Base-by-base conservation (phyloP, 2,797 vertebrate species). In the Galago senegalensis region DNA sequence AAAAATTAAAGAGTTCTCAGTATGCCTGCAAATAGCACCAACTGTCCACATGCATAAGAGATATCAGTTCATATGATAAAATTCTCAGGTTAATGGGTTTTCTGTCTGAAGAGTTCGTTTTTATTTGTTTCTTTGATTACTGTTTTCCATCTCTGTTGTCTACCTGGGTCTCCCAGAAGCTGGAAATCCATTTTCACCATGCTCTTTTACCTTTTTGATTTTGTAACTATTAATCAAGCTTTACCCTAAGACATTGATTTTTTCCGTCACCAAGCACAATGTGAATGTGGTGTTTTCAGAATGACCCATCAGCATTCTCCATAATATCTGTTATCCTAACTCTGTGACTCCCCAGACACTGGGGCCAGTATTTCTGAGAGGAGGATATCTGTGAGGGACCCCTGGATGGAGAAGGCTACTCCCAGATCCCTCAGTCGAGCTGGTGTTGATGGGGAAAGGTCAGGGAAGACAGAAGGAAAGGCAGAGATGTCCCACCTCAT, bases 91-190 rank as follows among this genome's bases (percentile, higher is more conserved):
- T 82, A 70, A 75, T 25, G 20, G 5, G 13, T 63, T 16, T 65
- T 37, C 58, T 81, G 85, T 76, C 69, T 85, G 46, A 93, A 17
- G 31, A 89, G 58, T n/a, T 70, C 77, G 18, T 87, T 75, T 87
- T 31, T 23, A 7, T 90, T 49, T 73, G 14, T 67, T 37, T 67
- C 60, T 95, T 34, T 65, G 25, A 61, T 95, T 20, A 21, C 65
- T 73, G 2, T 49, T 94, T 89, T 87, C 60, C 3, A 27, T 70
- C 31, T 91, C 49, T 61, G 2, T 83, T 69, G 5, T 94, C 43
- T 75, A 25, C 34, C 29, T 40, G 4, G n/a, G 31, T 40, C 18
- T 73, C 40, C 20, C 70, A 76, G 49, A 72, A 21, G 31, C 37
- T 34, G 11, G 34, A 90, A 80, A 53, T 75, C 31, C 21, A 23